Conservation (phyloP, 2,113 vertebrate species). For the Silurus asotus region DNA sequence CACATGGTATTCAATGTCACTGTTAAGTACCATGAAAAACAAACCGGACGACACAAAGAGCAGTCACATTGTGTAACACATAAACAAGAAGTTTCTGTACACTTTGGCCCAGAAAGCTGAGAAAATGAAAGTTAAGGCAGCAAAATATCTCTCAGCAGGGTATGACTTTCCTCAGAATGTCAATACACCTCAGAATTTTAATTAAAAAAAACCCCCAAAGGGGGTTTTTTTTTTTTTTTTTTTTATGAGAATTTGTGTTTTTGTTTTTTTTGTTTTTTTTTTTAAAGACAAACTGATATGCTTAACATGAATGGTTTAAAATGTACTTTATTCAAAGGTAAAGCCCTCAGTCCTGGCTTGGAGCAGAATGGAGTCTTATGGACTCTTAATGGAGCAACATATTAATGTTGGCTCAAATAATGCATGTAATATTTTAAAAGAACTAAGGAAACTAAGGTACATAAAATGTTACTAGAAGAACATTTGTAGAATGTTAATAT, state of each 20-base stretch:
- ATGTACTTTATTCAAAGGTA: neutral
- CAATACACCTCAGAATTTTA: no score
- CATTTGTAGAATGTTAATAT: neutral
- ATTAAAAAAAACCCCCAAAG: no score
- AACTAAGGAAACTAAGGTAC: neutral
- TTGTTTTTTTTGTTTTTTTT: neutral
- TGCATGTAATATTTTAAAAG: neutral
- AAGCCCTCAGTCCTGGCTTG: neutral
- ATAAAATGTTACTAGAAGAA: neutral
- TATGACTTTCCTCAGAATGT: neutral
- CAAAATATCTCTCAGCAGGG: neutral
- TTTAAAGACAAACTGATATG: neutral
- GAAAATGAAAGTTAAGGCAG: conserved; percentile 39
- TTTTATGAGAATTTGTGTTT: neutral
- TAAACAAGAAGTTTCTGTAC: conserved; percentile 48
- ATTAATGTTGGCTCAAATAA: neutral
- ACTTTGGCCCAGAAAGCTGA: conserved; percentile 21
- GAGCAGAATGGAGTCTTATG: neutral
- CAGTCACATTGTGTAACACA: conserved; percentile 35
- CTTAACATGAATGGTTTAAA: neutral
- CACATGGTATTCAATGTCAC: conserved; percentile 74
- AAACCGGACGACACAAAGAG: conserved; percentile 51
- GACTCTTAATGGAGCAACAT: no score
- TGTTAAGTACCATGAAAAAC: conserved; percentile 71
- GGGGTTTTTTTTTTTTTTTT: neutral